These are phyloP conservation scores for Hylaeus anthracinus DNA, from an alignment of 1,140 invertebrate species.

Conservation along the genomic window DNA sequence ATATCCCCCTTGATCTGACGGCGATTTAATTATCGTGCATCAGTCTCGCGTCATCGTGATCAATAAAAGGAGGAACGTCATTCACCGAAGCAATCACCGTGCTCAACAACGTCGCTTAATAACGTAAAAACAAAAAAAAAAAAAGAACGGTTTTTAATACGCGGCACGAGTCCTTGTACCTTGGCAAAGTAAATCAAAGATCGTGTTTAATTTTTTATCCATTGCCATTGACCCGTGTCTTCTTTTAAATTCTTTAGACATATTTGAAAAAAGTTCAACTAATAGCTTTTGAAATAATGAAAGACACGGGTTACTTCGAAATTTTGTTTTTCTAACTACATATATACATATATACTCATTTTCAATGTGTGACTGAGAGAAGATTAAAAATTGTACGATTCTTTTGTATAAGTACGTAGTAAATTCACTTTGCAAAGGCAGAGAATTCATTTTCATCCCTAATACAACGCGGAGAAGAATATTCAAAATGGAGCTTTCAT, in stretches of 20 bases:
- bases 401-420: no score
- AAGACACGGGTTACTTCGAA: no score
- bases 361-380: no score
- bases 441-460: no score
- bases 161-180: not conserved
- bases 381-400: no score
- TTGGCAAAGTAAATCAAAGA: not conserved
- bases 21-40: conserved; percentile 51
- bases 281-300: no score
- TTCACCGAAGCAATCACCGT: conserved; percentile 38
- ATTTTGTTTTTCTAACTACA: no score
- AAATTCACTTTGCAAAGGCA: no score
- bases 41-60: conserved; percentile 39
- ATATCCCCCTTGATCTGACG: conserved; percentile 6
- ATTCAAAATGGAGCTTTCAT: no score
- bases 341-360: no score
- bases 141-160: conserved; percentile 17
- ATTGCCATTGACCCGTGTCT: not conserved
- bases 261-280: no score
- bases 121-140: not conserved
- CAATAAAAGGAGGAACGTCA: conserved; percentile 26
- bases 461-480: no score
- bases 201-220: not conserved
- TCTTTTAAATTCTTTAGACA: not conserved
- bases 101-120: conserved; percentile 29